A percentile compares a stretch with the other conserved stretches of the same genome.
Evolutionary conservation across 2,113 vertebrate species (phyloP).

Genomic region (Mellivora capensis): DNA sequence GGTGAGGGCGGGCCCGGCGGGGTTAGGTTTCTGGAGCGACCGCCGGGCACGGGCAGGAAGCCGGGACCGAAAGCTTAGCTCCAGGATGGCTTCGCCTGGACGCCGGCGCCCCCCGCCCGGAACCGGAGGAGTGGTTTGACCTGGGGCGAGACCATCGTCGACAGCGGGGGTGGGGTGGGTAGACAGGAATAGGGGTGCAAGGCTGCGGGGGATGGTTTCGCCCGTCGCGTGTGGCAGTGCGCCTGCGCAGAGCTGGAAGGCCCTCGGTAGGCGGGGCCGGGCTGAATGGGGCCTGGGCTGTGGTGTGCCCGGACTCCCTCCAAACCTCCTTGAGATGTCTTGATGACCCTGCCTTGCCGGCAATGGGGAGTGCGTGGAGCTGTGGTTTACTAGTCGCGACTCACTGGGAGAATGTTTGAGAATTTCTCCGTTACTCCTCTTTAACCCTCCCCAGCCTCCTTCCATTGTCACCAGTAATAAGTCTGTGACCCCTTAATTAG

Average conservation of each 20-base stretch:
- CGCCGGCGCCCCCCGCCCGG: neutral
- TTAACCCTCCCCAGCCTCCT: neutral
- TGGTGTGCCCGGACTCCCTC: neutral
- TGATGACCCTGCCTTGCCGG: neutral
- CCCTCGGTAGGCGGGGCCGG: neutral
- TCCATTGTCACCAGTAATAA: neutral
- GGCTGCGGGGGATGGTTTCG: constrained; percentile 55
- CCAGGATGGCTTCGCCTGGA: constrained; percentile 20
- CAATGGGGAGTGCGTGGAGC: neutral
- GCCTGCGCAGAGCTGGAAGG: constrained; percentile 45
- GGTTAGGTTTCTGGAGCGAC: constrained; percentile 40
- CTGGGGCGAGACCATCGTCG: constrained; percentile 58
- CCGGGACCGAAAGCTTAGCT: constrained; percentile 15
- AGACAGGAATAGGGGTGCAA: neutral
- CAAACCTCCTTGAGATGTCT: neutral
- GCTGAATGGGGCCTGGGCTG: neutral
- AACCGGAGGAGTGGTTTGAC: constrained; percentile 66
- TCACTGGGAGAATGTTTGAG: neutral
- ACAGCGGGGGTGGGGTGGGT: neutral
- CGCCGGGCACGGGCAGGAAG: neutral
- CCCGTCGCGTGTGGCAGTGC: neutral
- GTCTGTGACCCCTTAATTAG: neutral
- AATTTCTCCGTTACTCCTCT: neutral
- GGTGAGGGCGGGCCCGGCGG: constrained; percentile 63
- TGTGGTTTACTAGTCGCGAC: neutral